phyloP scores from a whole-genome alignment of 2,888 invertebrate species.

The Scaptomyza flava region DNA sequence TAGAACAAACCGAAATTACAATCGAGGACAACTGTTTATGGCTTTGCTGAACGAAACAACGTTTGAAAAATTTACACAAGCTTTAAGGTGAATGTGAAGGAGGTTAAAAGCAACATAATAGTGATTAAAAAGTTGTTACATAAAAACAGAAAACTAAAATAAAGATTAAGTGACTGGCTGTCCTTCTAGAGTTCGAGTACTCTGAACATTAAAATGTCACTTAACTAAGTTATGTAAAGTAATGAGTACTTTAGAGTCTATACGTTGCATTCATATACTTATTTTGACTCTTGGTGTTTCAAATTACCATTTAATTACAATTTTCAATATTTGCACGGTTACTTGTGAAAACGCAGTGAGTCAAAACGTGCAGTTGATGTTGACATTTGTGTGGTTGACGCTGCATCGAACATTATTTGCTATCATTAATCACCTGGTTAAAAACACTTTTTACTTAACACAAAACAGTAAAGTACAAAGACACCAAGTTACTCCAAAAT shows the following conservation, averaged over 20 bases:
- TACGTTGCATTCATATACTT: not conserved
- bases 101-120: not conserved
- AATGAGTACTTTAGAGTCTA: not conserved
- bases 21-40: not conserved
- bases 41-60: not conserved
- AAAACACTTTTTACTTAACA: not conserved
- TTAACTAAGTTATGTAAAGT: not conserved
- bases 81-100: not conserved
- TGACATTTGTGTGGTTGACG: not conserved
- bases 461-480: not conserved
- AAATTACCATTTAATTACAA: slow-evolving; percentile 36
- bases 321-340: slow-evolving; percentile 10
- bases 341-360: not conserved
- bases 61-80: not conserved
- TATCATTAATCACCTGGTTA: not conserved
- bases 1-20: slow-evolving; percentile 28
- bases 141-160: not conserved
- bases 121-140: not conserved
- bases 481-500: slow-evolving; percentile 13
- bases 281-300: slow-evolving; percentile 7
- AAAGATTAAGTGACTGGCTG: not conserved
- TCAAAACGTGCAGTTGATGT: slow-evolving; percentile 3
- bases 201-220: not conserved
- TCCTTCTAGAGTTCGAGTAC: not conserved
- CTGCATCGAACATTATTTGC: not conserved